phyloP scores from a whole-genome alignment of 2,113 vertebrate species.

The Peromyscus polionotus region DNA sequence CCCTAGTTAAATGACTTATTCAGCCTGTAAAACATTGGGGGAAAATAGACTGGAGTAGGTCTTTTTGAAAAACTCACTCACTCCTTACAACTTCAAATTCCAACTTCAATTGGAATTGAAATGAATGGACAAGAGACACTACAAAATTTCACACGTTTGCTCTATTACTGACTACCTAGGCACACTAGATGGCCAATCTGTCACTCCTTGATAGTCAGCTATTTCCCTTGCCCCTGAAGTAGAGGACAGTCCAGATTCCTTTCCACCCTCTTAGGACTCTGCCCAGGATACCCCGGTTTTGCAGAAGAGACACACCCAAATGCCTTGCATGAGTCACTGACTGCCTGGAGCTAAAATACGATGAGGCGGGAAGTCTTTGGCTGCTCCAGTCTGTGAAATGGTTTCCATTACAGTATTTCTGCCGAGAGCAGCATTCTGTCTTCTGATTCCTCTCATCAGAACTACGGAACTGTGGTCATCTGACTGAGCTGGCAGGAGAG shows the following conservation, averaged over 20 bases:
- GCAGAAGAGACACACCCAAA: slow-evolving; percentile 40
- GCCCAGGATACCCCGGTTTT: not conserved
- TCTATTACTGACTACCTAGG: not conserved
- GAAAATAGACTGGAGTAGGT: not conserved
- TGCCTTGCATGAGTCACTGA: slow-evolving; percentile 54
- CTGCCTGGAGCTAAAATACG: slow-evolving; percentile 33
- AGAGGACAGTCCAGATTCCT: not conserved
- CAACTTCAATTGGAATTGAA: not conserved
- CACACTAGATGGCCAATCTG: not conserved
- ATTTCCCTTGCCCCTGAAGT: not conserved
- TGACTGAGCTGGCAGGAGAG: not conserved
- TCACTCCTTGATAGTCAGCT: not conserved
- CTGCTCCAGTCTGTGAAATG: not conserved
- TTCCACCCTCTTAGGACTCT: not conserved
- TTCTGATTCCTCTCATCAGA: slow-evolving; percentile 18
- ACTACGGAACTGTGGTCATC: not conserved
- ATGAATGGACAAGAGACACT: not conserved
- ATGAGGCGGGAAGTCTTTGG: not conserved
- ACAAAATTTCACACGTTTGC: not conserved
- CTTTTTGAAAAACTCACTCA: slow-evolving; percentile 7
- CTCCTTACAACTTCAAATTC: not conserved
- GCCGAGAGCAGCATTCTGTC: slow-evolving; percentile 39
- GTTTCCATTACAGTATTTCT: slow-evolving; percentile 73
- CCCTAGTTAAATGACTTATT: not conserved
- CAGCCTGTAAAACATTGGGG: not conserved